Conservation (phyloP, 2,888 invertebrate species). For the Arrhopalites spinosus region DNA sequence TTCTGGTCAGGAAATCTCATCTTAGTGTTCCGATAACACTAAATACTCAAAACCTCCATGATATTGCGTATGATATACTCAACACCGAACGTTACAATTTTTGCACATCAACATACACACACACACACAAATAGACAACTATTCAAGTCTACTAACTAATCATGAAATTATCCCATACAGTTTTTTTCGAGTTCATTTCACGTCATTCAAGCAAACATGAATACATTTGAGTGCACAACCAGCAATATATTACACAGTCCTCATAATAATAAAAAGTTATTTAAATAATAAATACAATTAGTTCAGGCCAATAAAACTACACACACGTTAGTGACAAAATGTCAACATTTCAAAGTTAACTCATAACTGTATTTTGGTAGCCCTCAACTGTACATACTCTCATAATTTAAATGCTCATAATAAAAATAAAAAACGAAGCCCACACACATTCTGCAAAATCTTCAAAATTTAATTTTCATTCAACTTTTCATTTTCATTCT, state of each 20-base stretch:
- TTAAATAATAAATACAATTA: not conserved
- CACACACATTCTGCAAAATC: no score
- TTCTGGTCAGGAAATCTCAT: conserved; percentile 16
- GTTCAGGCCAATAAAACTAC: no score
- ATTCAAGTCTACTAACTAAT: not conserved
- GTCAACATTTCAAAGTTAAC: no score
- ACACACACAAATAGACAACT: not conserved
- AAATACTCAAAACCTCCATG: not conserved
- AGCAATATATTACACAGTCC: not conserved
- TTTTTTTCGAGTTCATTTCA: not conserved
- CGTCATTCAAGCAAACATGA: not conserved
- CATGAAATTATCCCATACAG: not conserved
- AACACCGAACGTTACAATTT: no score
- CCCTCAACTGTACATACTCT: no score
- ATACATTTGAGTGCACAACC: not conserved
- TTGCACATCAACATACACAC: no score
- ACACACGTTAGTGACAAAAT: no score
- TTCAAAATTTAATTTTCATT: no score
- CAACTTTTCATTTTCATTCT: no score
- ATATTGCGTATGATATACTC: not conserved
- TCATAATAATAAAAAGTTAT: not conserved
- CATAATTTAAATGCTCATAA: no score
- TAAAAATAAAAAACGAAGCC: no score
- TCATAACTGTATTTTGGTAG: no score
- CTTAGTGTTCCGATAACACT: conserved; percentile 25